Percentiles rank a stretch among this genome's conserved stretches.
These are phyloP conservation scores for Serrognathus titanus DNA, from an alignment of 2,888 invertebrate genomes.

Conservation along the genomic window DNA sequence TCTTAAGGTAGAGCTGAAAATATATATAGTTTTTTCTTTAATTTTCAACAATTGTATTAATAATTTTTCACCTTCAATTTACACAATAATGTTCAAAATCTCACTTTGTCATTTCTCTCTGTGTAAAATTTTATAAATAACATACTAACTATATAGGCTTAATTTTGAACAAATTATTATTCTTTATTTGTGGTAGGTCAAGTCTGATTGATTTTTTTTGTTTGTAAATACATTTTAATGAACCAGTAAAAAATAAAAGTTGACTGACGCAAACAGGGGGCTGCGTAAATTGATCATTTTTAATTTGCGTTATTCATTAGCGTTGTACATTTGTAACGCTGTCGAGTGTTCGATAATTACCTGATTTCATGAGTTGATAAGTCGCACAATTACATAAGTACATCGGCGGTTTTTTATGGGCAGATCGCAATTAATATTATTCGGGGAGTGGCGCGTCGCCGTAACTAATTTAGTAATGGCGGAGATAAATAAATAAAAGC, in stretches of 20 bases:
- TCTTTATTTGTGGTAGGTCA: too few relatives aligned
- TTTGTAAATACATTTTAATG: not conserved
- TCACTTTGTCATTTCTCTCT: too few relatives aligned
- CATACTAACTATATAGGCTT: too few relatives aligned
- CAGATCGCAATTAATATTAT: constrained; percentile 30
- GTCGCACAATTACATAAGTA: constrained; percentile 30
- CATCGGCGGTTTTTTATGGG: constrained; percentile 26
- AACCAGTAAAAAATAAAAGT: not conserved
- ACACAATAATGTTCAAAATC: too few relatives aligned
- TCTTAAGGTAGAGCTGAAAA: too few relatives aligned
- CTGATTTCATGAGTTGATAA: constrained; percentile 29
- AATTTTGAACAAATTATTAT: too few relatives aligned
- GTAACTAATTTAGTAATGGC: constrained; percentile 26
- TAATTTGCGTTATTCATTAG: constrained; percentile 26
- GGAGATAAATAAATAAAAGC: not conserved
- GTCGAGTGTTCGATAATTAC: constrained; percentile 21
- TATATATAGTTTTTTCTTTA: too few relatives aligned
- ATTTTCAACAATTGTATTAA: too few relatives aligned
- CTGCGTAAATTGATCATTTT: constrained; percentile 20
- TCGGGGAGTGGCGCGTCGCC: constrained; percentile 23
- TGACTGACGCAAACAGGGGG: constrained; percentile 6
- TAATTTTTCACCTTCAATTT: too few relatives aligned
- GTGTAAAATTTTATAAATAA: too few relatives aligned
- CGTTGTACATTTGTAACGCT: constrained; percentile 3
- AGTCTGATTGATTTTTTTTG: too few relatives aligned